These are phyloP conservation scores for Hylaeus volcanicus DNA, from an alignment of 1,140 invertebrate genomes.

Conservation along the genomic window DNA sequence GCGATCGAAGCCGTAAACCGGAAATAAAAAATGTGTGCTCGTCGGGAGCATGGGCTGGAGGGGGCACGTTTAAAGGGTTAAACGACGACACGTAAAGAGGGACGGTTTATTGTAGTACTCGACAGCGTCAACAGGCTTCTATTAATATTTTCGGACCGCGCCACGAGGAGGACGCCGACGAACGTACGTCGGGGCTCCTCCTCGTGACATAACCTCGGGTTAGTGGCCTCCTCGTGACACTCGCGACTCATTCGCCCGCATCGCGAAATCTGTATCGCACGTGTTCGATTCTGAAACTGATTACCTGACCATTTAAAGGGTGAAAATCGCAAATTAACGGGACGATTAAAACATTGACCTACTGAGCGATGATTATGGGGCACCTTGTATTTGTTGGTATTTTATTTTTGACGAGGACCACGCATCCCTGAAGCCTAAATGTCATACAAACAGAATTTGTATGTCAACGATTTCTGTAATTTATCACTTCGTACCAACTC, in stretches of 20 bases:
- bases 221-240: slow-evolving; percentile 61
- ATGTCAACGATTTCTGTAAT: not conserved
- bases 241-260: slow-evolving; percentile 50
- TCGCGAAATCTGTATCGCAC: slow-evolving; percentile 9
- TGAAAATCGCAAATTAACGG: too few relatives aligned
- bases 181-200: slow-evolving; percentile 22
- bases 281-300: not conserved
- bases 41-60: not conserved
- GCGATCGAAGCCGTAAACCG: slow-evolving; percentile 6
- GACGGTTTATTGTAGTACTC: slow-evolving; percentile 54
- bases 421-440: too few relatives aligned
- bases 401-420: too few relatives aligned
- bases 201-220: slow-evolving; percentile 61
- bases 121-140: slow-evolving; percentile 52
- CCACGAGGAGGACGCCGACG: slow-evolving; percentile 32
- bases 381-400: too few relatives aligned
- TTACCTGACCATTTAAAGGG: too few relatives aligned
- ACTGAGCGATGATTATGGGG: too few relatives aligned
- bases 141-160: slow-evolving; percentile 45
- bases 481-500: not conserved
- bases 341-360: too few relatives aligned
- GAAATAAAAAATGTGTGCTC: not conserved
- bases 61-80: slow-evolving; percentile 26
- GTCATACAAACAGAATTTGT: not conserved
- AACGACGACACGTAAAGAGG: slow-evolving; percentile 39